Conservation (phyloP, 2,113 vertebrate genomes). For the Anoura caudifer region DNA sequence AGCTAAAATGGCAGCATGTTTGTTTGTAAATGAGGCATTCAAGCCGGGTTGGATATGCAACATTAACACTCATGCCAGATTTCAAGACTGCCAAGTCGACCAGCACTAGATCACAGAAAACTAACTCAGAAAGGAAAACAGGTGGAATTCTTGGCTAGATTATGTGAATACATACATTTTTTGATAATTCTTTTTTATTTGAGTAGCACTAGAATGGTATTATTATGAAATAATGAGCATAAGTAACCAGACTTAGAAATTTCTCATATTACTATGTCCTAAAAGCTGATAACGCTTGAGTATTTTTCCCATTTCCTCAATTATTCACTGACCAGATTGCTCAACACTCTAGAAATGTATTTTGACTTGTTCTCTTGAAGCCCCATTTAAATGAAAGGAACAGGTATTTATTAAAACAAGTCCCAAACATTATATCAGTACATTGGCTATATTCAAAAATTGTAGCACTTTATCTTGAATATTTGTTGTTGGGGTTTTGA, state of each 20-base stretch:
- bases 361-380: background rate
- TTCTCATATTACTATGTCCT: background rate
- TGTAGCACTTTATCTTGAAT: background rate
- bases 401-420: background rate
- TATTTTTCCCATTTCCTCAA: background rate
- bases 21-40: background rate
- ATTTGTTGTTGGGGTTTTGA: background rate
- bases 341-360: background rate
- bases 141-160: background rate
- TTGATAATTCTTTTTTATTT: background rate
- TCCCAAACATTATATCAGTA: background rate
- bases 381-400: background rate
- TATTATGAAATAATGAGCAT: background rate
- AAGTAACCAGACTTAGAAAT: background rate
- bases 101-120: background rate
- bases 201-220: background rate
- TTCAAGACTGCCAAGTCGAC: background rate
- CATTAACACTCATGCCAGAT: background rate
- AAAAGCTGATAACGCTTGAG: background rate
- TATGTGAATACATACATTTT: background rate
- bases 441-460: background rate
- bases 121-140: background rate
- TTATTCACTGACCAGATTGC: background rate
- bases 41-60: background rate
- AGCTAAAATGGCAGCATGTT: background rate